Evolutionary conservation across 2,797 vertebrate species (phyloP), one percentile per base, ranked within the genome.

Genomic region (Sebastes reedi): DNA sequence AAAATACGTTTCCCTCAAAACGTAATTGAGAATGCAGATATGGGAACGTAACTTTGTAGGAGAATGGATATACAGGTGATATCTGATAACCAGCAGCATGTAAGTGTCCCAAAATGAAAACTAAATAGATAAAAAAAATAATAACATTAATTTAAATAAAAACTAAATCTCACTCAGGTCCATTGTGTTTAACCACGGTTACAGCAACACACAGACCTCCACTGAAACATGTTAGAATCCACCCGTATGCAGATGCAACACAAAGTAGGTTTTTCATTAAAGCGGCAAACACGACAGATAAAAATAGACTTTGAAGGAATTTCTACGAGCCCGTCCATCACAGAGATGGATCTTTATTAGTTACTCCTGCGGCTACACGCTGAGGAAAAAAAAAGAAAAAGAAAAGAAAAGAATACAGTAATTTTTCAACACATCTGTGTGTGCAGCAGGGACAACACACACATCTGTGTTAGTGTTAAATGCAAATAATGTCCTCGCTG

Each of bases 401-500:
- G 39, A 42, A 42, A 42, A 27, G 67, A 65, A 77, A 55, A 71
- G 55, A 61, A 76, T 66, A n/a, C 54, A 55, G 78, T 61, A 11
- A 74, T 90, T 78, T 83, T 70, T 84, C 81, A 86, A 86, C 81
- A 90, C 85, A 88, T 89, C 84, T 88, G 82, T 72, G 83, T 77
- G 87, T 86, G 75, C 81, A 60, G 80, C 88, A 86, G 83, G 75
- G 89, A 83, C 88, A 84, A 62, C 60, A 58, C 83, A 67, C 84
- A 91, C 91, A 92, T 92, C 90, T 92, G 91, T 92, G 91, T 91
- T 90, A 85, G 84, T 86, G 81, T 79, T 84, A 70, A 79, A 88
- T 75, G 74, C 73, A 85, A 90, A 89, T 88, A 46, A 84, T n/a
- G 79, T 75, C 82, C 27, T 81, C 73, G 42, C 59, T 54, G 77